Evolutionary conservation across 2,113 vertebrate species (phyloP), one percentile per base, ranked within the genome.

Genomic region (Zosterops japonicus): DNA sequence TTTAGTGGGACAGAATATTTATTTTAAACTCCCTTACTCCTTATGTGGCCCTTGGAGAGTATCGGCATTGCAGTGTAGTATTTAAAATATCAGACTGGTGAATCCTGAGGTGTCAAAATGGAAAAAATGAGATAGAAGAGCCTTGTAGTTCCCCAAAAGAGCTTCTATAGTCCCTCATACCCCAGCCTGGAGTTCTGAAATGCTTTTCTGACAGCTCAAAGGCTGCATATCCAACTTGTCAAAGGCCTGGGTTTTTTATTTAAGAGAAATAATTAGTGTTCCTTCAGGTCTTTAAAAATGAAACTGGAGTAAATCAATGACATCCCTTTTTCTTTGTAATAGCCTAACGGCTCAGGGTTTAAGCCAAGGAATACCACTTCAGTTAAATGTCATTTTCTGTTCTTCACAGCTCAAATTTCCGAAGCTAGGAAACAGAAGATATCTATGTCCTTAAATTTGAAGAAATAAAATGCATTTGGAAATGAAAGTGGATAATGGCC

Each of bases 21-120:
- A 76, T 57, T 71, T 90, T 64, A 91, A 87, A n/a, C 6, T 85
- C 41, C 5, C 41, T 3, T 29, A 28, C 8, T 85, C 28, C 33
- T 28, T 69, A 3, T 2, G 0, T 49, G 20, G 41, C 33, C 44
- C 24, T 89, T 78, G 49, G 35, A 68, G 20, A 49, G 28, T 36
- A 39, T 2, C 79, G 47, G 5, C 17, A 52, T 71, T 0, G 0
- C 44, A 63, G 11, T 41, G 11, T 6, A 59, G 27, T 46, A 53
- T 72, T 91, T 85, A 76, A 85, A 85, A 29, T 21, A 61, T 36
- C 22, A 63, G 27, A 41, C 36, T 71, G 44, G 14, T 52, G 23
- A 44, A 87, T 29, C 46, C 29, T 75, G 53, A 87, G 27, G 17
- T 49, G 10, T 36, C 7, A 60, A 82, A 89, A 84, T 41, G 12